Evolutionary conservation across 2,888 invertebrate genomes (phyloP).

Genomic region (Lasioglossum malachurum): DNA sequence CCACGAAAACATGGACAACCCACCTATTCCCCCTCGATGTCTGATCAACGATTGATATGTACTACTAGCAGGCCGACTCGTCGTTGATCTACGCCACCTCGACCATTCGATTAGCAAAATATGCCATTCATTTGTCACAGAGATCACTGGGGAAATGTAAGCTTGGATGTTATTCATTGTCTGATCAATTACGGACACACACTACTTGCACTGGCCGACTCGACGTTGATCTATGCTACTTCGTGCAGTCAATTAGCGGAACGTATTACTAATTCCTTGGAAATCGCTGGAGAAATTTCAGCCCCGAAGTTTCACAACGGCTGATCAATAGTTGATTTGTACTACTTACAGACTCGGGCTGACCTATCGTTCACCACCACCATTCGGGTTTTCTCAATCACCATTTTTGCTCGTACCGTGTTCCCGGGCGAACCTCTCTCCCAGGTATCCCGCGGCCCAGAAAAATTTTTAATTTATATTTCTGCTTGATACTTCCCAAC

Average conservation of each 20-base stretch:
- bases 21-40: neutral
- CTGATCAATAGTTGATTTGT: neutral
- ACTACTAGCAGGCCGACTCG: neutral
- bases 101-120: neutral
- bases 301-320: neutral
- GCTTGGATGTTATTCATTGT: neutral
- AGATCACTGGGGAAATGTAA: neutral
- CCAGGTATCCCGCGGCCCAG: neutral
- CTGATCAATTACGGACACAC: neutral
- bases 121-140: neutral
- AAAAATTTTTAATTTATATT: slow-evolving; percentile 19
- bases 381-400: neutral
- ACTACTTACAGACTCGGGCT: neutral
- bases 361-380: neutral
- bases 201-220: neutral
- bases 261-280: neutral
- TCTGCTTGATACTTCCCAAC: neutral
- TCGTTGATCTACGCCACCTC: neutral
- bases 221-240: neutral
- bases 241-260: neutral
- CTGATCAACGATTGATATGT: neutral
- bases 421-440: neutral
- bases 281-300: neutral
- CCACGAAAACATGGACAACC: too few species aligned
- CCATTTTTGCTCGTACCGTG: neutral